A percentile compares a stretch with the other conserved stretches of the same genome.
These are phyloP conservation scores for Drosophila bifasciata DNA, from an alignment of 1,140 invertebrate species.

Conservation along the genomic window DNA sequence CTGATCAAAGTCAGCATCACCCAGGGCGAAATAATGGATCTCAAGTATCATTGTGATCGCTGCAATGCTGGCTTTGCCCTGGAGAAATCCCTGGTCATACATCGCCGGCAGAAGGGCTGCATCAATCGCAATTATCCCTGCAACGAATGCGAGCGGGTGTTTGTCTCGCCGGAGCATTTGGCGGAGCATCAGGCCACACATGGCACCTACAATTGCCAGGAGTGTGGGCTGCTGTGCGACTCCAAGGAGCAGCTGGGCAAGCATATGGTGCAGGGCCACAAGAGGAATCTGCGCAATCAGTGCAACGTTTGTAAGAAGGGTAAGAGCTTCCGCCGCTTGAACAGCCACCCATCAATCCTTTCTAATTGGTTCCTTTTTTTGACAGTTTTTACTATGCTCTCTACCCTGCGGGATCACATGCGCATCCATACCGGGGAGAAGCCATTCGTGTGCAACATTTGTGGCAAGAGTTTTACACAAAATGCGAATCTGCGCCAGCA, in stretches of 20 bases:
- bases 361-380: not conserved
- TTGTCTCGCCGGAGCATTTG: constrained; percentile 85
- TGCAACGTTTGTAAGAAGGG: constrained; percentile 86
- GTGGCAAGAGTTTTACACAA: constrained; percentile 84
- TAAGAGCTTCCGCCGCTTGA: constrained; percentile 24
- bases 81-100: constrained; percentile 67
- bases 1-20: not conserved
- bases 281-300: constrained; percentile 85
- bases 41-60: constrained; percentile 70
- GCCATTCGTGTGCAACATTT: constrained; percentile 83
- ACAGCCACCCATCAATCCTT: not conserved
- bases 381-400: constrained; percentile 85
- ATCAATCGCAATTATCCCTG: constrained; percentile 72
- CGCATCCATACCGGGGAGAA: constrained; percentile 84
- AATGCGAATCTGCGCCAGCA: constrained; percentile 86
- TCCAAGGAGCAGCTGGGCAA: constrained; percentile 82
- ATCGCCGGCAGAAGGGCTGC: constrained; percentile 66
- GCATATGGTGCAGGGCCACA: constrained; percentile 84
- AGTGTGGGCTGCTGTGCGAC: constrained; percentile 77
- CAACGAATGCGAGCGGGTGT: constrained; percentile 81
- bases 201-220: constrained; percentile 61
- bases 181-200: constrained; percentile 77
- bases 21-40: constrained; percentile 17
- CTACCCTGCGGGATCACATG: constrained; percentile 85
- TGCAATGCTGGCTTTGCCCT: constrained; percentile 77